Percentiles rank a stretch among this genome's conserved stretches.
Evolutionary conservation across 2,888 invertebrate species (phyloP).

Genomic region (Acleris cristana): DNA sequence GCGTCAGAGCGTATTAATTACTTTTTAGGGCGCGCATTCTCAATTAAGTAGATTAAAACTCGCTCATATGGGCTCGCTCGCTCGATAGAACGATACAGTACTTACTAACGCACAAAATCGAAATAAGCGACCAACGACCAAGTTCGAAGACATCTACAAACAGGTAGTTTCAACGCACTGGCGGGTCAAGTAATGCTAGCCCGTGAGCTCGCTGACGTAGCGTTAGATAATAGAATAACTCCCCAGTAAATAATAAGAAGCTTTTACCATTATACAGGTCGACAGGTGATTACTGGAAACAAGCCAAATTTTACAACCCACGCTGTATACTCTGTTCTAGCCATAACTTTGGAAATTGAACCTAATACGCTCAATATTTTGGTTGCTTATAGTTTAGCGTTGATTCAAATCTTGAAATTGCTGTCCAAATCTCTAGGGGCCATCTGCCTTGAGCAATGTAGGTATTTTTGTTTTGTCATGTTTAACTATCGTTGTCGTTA

Average conservation of each 20-base stretch:
- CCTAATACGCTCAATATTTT: slow-evolving; percentile 36
- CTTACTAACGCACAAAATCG: too few relatives aligned
- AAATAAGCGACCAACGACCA: too few relatives aligned
- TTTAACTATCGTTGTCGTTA: slow-evolving; percentile 57
- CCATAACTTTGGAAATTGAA: slow-evolving; percentile 40
- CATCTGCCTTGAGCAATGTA: slow-evolving; percentile 69
- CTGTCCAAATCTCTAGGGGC: slow-evolving; percentile 74
- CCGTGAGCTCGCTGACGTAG: too few relatives aligned
- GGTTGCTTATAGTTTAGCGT: slow-evolving; percentile 47
- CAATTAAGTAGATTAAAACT: too few relatives aligned
- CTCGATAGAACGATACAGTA: too few relatives aligned
- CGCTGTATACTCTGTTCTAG: slow-evolving; percentile 62
- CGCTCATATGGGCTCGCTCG: too few relatives aligned
- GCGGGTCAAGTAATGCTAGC: too few relatives aligned
- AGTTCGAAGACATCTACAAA: too few relatives aligned
- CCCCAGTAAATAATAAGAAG: slow-evolving; percentile 74
- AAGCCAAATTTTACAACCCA: slow-evolving; percentile 66
- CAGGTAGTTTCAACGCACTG: too few relatives aligned
- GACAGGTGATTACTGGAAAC: slow-evolving; percentile 77
- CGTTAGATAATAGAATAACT: slow-evolving; percentile 37
- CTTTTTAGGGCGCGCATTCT: too few relatives aligned
- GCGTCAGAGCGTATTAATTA: too few relatives aligned
- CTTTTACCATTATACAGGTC: slow-evolving; percentile 76
- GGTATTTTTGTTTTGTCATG: slow-evolving; percentile 67
- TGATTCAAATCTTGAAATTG: slow-evolving; percentile 62